Conservation (phyloP, 1,140 invertebrate species). For the Gryon sp. region DNA sequence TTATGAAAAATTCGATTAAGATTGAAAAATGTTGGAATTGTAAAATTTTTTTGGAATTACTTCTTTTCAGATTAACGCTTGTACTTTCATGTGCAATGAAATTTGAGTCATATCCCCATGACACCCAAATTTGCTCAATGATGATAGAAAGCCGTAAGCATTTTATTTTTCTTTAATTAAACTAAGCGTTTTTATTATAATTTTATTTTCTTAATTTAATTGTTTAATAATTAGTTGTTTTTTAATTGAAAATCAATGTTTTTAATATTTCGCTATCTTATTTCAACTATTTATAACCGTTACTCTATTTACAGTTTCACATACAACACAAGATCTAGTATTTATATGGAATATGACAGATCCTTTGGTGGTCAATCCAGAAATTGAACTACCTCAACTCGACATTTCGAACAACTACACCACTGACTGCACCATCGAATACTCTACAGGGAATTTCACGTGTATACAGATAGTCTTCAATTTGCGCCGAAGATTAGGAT, state of each 20-base stretch:
- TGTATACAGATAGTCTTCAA: conserved; percentile 93
- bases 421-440: conserved; percentile 92
- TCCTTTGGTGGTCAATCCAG: conserved; percentile 90
- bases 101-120: conserved; percentile 94
- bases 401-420: conserved; percentile 93
- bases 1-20: too few species aligned
- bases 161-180: too few species aligned
- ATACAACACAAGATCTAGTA: conserved; percentile 88
- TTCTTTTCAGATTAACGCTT: conserved; percentile 86
- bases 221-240: too few species aligned
- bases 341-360: conserved; percentile 94
- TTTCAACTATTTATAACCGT: too few species aligned
- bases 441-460: conserved; percentile 93
- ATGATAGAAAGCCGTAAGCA: conserved; percentile 94
- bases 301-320: conserved; percentile 86
- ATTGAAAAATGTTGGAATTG: too few species aligned
- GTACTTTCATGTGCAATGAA: conserved; percentile 95
- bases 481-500: conserved; percentile 88
- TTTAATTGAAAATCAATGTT: conserved; percentile 3
- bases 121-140: conserved; percentile 93
- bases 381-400: conserved; percentile 92
- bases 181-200: conserved; percentile 62
- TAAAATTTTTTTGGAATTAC: conserved; percentile 25
- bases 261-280: too few species aligned
- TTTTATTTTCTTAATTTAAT: too few species aligned